Evolutionary conservation across 2,797 vertebrate species (phyloP).

Genomic region (Enteromius unitaeniatus): DNA sequence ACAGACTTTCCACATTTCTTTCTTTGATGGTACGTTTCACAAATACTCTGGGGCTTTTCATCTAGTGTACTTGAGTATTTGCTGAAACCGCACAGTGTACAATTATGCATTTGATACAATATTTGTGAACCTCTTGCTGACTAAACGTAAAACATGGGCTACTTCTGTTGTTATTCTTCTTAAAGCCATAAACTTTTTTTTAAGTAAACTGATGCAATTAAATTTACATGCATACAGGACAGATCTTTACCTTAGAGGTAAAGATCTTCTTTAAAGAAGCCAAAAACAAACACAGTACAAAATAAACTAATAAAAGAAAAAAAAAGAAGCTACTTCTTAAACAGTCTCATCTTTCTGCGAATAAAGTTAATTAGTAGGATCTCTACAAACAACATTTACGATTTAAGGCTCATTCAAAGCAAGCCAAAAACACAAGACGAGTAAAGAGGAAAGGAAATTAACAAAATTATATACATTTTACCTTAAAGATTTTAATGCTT

Average conservation of each 20-base stretch:
- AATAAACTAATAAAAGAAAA: background rate
- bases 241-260: background rate
- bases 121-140: conserved; percentile 21
- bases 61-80: conserved; percentile 19
- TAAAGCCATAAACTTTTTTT: background rate
- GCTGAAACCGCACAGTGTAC: conserved; percentile 25
- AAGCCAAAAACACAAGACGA: background rate
- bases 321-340: too few species aligned
- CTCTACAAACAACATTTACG: too few species aligned
- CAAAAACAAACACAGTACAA: background rate
- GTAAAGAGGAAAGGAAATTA: background rate
- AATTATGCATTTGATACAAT: conserved; percentile 14
- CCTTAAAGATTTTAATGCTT: too few species aligned
- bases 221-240: background rate
- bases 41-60: conserved; percentile 2
- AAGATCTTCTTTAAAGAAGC: background rate
- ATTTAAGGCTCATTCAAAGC: background rate
- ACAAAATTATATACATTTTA: too few species aligned
- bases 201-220: background rate
- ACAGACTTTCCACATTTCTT: conserved; percentile 23
- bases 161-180: conserved; percentile 21
- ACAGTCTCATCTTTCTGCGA: too few species aligned
- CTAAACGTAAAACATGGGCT: background rate
- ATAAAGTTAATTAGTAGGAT: too few species aligned
- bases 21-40: conserved; percentile 39